These are phyloP conservation scores for Burhinus oedicnemus DNA, from an alignment of 2,113 vertebrate genomes.

Conservation along the genomic window DNA sequence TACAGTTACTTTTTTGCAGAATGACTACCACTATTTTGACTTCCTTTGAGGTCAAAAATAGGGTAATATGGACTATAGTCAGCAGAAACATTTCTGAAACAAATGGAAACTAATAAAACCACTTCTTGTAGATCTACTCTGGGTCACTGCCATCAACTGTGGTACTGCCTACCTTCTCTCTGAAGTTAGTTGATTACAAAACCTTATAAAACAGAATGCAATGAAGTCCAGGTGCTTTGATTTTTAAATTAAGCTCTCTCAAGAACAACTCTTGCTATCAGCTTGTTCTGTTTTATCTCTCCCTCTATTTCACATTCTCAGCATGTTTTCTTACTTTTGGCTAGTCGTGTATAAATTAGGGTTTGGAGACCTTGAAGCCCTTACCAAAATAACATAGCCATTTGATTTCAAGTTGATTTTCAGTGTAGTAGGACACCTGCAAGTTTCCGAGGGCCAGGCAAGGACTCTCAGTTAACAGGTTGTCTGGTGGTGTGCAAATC, in stretches of 20 bases:
- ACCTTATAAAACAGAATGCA: not conserved
- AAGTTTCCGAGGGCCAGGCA: not conserved
- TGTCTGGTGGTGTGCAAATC: not conserved
- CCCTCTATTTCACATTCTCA: not conserved
- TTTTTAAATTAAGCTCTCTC: not conserved
- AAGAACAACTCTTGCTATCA: not conserved
- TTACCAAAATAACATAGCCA: not conserved
- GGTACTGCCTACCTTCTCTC: not conserved
- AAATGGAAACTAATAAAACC: slow-evolving; percentile 7
- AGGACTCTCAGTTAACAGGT: not conserved
- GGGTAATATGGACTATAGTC: not conserved
- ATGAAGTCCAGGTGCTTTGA: not conserved
- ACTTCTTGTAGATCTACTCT: not conserved
- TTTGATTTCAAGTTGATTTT: not conserved
- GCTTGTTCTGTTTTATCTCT: not conserved
- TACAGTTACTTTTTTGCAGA: not conserved
- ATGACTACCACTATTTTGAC: not conserved
- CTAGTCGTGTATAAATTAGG: not conserved
- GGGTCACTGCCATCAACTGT: not conserved
- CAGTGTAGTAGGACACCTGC: not conserved
- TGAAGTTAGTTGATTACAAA: not conserved
- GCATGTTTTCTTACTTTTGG: not conserved
- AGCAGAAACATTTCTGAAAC: not conserved
- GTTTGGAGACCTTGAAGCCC: not conserved
- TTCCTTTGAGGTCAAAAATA: not conserved